Base-by-base conservation (phyloP, 2,888 invertebrate genomes). In the Bursaphelenchus okinawaensis region DNA sequence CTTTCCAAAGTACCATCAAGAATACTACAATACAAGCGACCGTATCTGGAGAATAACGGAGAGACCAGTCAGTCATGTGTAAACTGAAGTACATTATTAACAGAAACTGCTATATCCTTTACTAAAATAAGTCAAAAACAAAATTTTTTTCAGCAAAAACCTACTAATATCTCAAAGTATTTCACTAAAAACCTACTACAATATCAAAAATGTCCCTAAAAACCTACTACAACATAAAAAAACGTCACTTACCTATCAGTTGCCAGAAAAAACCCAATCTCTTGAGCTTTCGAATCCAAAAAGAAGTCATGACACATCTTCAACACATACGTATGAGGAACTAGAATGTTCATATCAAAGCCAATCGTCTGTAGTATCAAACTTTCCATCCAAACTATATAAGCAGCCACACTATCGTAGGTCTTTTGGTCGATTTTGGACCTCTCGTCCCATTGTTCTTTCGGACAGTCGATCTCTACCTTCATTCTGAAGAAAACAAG, bases 21-120 rank as follows among this genome's bases (percentile, higher is more conserved):
- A 95, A 92, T 83, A 98, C 94, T 85, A 95, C 96, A 83, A 95
- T 93, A 85, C 95, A 95, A 23, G 96, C 96, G 52, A 98, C 94
- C 50, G 95, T 91, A 0, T 93, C 92, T 8, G 95, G 93, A 82
- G 90, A 89, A 85, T 94, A 94, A 84, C 93, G 93, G 67, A 98
- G 88, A 84, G 94, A 94, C 92, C 96, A 94, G 50, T 93, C 93
- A 7, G 96, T 96, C 83, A 96, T 87, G 84, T 96, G 94, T 72
- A 72, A 91, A 91, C 91, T 91, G n/a, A n/a, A n/a, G n/a, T n/a
- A n/a, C n/a, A n/a, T n/a, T n/a, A n/a, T n/a, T n/a, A n/a, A n/a
- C n/a, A n/a, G n/a, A n/a, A n/a, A n/a, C n/a, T n/a, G n/a, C n/a
- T n/a, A n/a, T n/a, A n/a, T n/a, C n/a, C n/a, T n/a, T n/a, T n/a